These are phyloP conservation scores for Parelbella ahira DNA, from an alignment of 2,888 invertebrate species.

Conservation along the genomic window DNA sequence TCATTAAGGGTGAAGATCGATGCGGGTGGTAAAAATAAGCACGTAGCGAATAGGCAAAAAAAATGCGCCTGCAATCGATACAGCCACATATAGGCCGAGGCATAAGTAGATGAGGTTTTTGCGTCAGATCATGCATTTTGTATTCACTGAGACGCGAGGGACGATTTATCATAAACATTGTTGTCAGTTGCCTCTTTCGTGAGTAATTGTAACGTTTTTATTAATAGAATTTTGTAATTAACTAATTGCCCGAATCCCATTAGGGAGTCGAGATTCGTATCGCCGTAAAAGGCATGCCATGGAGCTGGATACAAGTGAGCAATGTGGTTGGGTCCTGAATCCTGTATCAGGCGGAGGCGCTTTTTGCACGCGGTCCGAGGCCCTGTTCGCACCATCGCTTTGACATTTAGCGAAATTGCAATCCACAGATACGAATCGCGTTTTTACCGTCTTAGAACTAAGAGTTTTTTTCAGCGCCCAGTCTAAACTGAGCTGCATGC, in stretches of 20 bases:
- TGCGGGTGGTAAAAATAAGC: constrained; percentile 40
- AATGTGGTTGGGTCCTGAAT: constrained; percentile 30
- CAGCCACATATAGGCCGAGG: constrained; percentile 35
- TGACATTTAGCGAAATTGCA: constrained; percentile 62
- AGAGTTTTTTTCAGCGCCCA: constrained; percentile 37
- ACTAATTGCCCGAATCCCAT: constrained; percentile 49
- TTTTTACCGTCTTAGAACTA: constrained; percentile 41
- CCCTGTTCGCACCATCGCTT: constrained; percentile 64
- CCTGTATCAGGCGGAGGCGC: constrained; percentile 34
- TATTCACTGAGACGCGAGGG: constrained; percentile 21
- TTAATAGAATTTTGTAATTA: constrained; percentile 43
- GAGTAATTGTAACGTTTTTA: constrained; percentile 39
- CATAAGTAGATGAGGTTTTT: constrained; percentile 35
- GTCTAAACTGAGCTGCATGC: constrained; percentile 32
- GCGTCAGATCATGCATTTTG: constrained; percentile 23
- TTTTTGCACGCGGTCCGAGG: constrained; percentile 66
- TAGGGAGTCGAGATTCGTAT: constrained; percentile 48
- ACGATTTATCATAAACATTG: constrained; percentile 31
- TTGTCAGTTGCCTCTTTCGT: constrained; percentile 23
- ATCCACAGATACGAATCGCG: constrained; percentile 46
- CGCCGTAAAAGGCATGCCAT: constrained; percentile 43
- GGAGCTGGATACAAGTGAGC: constrained; percentile 32
- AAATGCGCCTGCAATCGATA: constrained; percentile 31
- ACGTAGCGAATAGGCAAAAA: constrained; percentile 35
- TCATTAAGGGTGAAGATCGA: constrained; percentile 37